These are phyloP conservation scores for Charaxes varanes DNA, from an alignment of 1,140 invertebrate genomes.

Conservation along the genomic window DNA sequence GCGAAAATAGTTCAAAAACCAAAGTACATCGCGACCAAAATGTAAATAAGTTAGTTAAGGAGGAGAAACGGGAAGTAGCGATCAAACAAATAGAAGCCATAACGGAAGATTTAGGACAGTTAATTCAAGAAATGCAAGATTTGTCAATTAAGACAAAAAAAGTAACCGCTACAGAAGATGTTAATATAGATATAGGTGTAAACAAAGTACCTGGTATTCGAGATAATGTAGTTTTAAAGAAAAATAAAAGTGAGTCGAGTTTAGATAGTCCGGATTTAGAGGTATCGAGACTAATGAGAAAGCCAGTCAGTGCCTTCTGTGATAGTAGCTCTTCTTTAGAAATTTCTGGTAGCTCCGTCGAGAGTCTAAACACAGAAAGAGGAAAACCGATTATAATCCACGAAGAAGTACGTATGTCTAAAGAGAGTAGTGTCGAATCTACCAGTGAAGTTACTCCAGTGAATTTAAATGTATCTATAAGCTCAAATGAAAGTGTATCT, in stretches of 20 bases:
- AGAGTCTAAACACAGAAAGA: conserved; percentile 52
- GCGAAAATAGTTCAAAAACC: conserved; percentile 35
- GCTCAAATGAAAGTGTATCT: conserved; percentile 69
- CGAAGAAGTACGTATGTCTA: conserved; percentile 35
- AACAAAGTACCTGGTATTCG: conserved; percentile 49
- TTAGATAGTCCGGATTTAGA: conserved; percentile 70
- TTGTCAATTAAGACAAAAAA: conserved; percentile 34
- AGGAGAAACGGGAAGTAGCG: conserved; percentile 29
- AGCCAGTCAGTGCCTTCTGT: conserved; percentile 49
- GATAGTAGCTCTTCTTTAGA: conserved; percentile 68
- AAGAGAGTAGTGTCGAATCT: conserved; percentile 58
- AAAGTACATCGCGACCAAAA: conserved; percentile 51
- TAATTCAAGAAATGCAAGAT: conserved; percentile 53
- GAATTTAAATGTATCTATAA: conserved; percentile 63
- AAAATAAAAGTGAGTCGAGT: conserved; percentile 70
- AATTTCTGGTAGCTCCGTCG: conserved; percentile 67
- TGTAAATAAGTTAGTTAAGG: conserved; percentile 31
- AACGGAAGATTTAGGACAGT: conserved; percentile 43
- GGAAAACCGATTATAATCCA: conserved; percentile 25
- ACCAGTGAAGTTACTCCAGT: conserved; percentile 57
- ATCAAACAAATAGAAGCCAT: conserved; percentile 51
- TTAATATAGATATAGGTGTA: conserved; percentile 33
- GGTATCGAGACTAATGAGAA: conserved; percentile 66
- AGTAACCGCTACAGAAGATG: conserved; percentile 30
- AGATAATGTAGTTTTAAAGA: conserved; percentile 65